Evolutionary conservation across 1,140 invertebrate species (phyloP).

Genomic region (Eurosta solidaginis): DNA sequence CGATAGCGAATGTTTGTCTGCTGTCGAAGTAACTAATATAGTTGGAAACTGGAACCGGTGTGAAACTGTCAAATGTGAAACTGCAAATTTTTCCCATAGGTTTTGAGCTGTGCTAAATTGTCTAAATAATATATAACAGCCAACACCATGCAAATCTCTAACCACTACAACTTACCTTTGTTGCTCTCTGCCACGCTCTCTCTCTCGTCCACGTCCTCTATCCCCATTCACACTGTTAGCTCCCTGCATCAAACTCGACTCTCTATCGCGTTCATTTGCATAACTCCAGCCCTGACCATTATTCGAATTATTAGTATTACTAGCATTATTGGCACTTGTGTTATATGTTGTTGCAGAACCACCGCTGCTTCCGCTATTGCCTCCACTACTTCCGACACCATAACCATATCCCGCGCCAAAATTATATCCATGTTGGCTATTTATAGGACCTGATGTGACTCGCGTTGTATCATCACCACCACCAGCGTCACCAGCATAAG

Average conservation of each 20-base stretch:
- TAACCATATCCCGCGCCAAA: not conserved
- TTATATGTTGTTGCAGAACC: conserved; percentile 12
- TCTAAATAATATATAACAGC: not conserved
- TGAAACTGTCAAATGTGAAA: too few relatives aligned
- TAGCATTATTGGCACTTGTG: conserved; percentile 26
- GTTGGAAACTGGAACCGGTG: too few relatives aligned
- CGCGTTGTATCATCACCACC: conserved; percentile 32
- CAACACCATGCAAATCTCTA: not conserved
- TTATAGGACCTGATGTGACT: conserved; percentile 49
- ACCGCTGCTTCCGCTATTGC: conserved; percentile 19
- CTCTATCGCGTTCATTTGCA: conserved; percentile 51
- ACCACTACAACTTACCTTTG: conserved; percentile 57
- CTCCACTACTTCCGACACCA: not conserved
- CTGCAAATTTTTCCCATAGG: too few relatives aligned
- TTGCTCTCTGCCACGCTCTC: conserved; percentile 39
- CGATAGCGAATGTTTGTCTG: too few relatives aligned
- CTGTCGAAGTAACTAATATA: too few relatives aligned
- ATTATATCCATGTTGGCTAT: conserved; percentile 42
- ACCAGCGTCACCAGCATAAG: conserved; percentile 38
- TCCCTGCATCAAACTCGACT: conserved; percentile 26
- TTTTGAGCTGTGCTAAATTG: too few relatives aligned
- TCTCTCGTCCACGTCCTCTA: conserved; percentile 4
- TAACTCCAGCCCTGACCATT: conserved; percentile 46
- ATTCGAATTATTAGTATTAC: conserved; percentile 30
- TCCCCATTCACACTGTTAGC: conserved; percentile 31